Base-by-base conservation (phyloP, 2,113 vertebrate genomes). In the Pao palembangensis region DNA sequence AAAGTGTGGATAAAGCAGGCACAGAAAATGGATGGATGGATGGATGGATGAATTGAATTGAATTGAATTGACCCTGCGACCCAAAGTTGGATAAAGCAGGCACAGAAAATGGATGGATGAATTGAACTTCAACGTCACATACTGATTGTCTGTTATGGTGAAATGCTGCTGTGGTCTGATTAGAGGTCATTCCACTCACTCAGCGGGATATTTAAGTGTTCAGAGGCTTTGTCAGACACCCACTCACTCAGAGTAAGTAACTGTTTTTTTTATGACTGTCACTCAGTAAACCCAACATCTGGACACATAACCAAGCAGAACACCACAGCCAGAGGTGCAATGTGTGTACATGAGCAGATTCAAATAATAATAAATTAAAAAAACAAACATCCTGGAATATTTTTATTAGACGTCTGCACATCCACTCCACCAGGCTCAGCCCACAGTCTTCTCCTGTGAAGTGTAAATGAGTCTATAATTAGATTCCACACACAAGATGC, bases 381-480 rank as follows among this genome's bases (percentile, higher is more conserved):
- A 31, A 31, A 31, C 28, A 31, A 31, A 38, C 44, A 17, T 51
- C 46, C n/a, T 49, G n/a, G 6, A 11, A 18, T 19, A 8, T 78
- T 69, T 78, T 65, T 71, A 80, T 83, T 70, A 65, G 79, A 70
- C 55, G 67, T 64, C 60, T 65, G 68, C 41, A 56, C 41, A 54
- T 60, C 70, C 49, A 58, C 66, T 77, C 73, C 67, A 66, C 71
- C 57, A 31, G 58, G 73, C 72, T 63, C 38, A 78, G 72, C 76
- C 55, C 25, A 47, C 71, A 51, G 64, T 77, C 65, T 74, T 52
- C 59, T 67, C 55, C 76, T 84, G 61, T 86, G 84, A 87, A 82
- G 85, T 87, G 83, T 65, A 86, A 88, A 89, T 86, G 43, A 81
- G 74, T 61, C 69, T 80, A 86, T 85, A 83, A 87, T 84, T 85